These are phyloP conservation scores for Hoplostethus mediterraneus DNA, from an alignment of 2,797 vertebrate species.

Conservation along the genomic window DNA sequence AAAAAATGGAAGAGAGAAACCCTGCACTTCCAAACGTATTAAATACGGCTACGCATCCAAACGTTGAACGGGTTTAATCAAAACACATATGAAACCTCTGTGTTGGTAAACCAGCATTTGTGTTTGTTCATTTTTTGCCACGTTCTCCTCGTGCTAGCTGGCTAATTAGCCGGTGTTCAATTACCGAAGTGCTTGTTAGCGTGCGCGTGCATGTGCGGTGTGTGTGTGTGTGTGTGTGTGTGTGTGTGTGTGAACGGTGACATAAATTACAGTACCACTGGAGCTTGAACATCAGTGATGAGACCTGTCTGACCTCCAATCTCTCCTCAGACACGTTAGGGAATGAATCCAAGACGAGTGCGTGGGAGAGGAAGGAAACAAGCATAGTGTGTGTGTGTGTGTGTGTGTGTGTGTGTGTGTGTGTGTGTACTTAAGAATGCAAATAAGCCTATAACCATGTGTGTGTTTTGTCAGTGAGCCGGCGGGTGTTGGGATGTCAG, in stretches of 20 bases:
- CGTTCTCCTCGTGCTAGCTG: neutral
- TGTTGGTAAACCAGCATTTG: slow-evolving; percentile 6
- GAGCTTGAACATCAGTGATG: slow-evolving; percentile 11
- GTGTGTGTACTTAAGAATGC: neutral
- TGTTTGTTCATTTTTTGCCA: slow-evolving; percentile 35
- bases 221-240: neutral
- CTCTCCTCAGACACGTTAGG: slow-evolving; percentile 36
- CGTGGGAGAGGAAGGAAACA: no score
- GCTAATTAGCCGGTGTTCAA: slow-evolving; percentile 50
- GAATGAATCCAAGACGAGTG: slow-evolving; percentile 48
- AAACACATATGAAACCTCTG: neutral
- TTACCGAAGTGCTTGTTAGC: slow-evolving; percentile 21
- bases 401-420: neutral
- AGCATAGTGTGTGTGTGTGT: slow-evolving; percentile 7
- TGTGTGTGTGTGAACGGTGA: neutral
- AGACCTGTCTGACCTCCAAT: slow-evolving; percentile 44
- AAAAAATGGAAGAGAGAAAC: neutral
- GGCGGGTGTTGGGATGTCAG: neutral
- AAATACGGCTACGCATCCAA: neutral
- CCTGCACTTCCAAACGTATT: neutral
- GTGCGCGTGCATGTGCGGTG: neutral
- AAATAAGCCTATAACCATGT: neutral
- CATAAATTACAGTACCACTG: slow-evolving; percentile 49
- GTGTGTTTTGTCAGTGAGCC: slow-evolving; percentile 19
- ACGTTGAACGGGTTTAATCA: neutral